Evolutionary conservation across 2,888 invertebrate genomes (phyloP), one percentile per base, ranked within the genome.

Genomic region (Lobophora halterata): DNA sequence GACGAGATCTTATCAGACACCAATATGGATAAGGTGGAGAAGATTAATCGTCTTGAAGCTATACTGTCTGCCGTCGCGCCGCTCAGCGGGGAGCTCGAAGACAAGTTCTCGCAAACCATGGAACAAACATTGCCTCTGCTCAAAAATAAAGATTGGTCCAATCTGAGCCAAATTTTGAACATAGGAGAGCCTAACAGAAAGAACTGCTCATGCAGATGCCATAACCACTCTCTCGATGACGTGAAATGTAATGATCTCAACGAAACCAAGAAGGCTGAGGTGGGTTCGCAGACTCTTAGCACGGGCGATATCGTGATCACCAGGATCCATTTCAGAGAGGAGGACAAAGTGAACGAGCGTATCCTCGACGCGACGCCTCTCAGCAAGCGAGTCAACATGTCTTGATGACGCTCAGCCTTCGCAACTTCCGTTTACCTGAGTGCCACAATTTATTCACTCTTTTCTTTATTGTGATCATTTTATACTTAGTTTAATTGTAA

Each of bases 241-340:
- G 66, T 65, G 18, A 81, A 78, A 57, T 80, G 78, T 68, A 79
- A 79, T 73, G 65, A 80, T 79, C 66, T 88, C 82, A 73, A 82
- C 70, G 79, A 83, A 73, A 73, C 68, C 48, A 79, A 79, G 67
- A 79, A 82, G 51, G 49, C 69, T 5, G 90, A 91, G 56, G 89
- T 91, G 42, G 92, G 91, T 16, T 93, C 93, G 40, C 97, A 97
- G 79, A 97, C 97, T 1, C 88, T 96, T 26, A 96, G 96, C 71
- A 97, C 97, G 8, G 97, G 97, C 29, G 97, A 97, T 72, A 95
- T 97, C 65, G 96, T 96, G 34, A 95, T 97, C 61, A 96, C 96
- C 24, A 93, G 94, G 79, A 95, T 96, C 63, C 88, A 88, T 58
- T 88, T 88, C 66, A 70, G 86, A 26, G 88, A 88, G 49, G 88